Percentiles rank a stretch among this genome's conserved stretches.
Conservation (phyloP, 2,888 invertebrate species). For the Aleiodes testaceus region DNA sequence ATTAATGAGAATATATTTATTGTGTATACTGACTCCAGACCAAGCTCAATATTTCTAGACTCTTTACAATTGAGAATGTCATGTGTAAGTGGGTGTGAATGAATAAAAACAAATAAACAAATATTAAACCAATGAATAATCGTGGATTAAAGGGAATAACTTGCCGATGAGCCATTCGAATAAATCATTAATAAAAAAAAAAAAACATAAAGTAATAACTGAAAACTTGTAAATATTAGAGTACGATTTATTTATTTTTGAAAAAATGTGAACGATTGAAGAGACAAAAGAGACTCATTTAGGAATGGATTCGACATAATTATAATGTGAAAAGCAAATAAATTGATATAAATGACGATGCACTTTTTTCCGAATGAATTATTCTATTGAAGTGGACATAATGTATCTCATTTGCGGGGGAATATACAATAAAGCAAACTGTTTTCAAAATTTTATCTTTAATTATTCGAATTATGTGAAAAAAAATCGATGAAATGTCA, state of each 20-base stretch:
- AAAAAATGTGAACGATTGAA: slow-evolving; percentile 52
- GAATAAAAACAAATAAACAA: slow-evolving; percentile 3
- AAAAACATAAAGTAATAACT: slow-evolving; percentile 48
- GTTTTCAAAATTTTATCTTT: slow-evolving; percentile 60
- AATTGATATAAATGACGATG: slow-evolving; percentile 35
- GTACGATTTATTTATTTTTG: slow-evolving; percentile 68
- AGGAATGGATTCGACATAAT: not conserved
- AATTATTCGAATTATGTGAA: slow-evolving; percentile 17
- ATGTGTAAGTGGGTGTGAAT: slow-evolving; percentile 55
- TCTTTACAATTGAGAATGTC: slow-evolving; percentile 66
- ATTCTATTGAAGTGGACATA: slow-evolving; percentile 51
- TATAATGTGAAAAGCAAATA: slow-evolving; percentile 31
- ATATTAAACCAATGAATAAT: slow-evolving; percentile 52
- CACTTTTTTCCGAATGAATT: slow-evolving; percentile 50
- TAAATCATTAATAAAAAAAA: slow-evolving; percentile 12
- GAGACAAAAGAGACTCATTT: slow-evolving; percentile 42
- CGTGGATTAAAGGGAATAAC: slow-evolving; percentile 55
- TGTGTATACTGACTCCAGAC: slow-evolving; percentile 71
- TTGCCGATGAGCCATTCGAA: slow-evolving; percentile 13
- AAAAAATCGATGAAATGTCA: slow-evolving; percentile 32
- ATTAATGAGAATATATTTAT: slow-evolving; percentile 58
- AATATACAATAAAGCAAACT: slow-evolving; percentile 68
- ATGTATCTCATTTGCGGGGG: slow-evolving; percentile 64
- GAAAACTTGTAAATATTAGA: slow-evolving; percentile 68
- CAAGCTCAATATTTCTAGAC: slow-evolving; percentile 73